Evolutionary conservation across 2,888 invertebrate genomes (phyloP).

Genomic region (Lasioglossum malachurum): DNA sequence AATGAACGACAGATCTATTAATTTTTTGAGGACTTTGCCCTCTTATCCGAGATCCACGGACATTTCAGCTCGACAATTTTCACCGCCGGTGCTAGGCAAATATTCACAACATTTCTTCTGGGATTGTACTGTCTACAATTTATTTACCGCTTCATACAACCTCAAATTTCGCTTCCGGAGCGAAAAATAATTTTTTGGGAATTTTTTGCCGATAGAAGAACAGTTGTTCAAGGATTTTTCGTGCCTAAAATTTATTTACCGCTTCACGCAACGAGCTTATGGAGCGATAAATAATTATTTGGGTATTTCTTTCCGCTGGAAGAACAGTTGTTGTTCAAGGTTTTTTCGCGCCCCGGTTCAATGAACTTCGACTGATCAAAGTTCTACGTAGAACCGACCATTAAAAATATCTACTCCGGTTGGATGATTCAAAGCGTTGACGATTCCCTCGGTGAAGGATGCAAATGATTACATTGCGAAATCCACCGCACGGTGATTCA

Average conservation of each 20-base stretch:
- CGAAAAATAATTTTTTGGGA: no score
- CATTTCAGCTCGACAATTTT: background rate
- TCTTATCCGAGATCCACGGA: background rate
- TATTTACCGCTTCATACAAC: no score
- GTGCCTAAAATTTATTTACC: no score
- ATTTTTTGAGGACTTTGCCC: background rate
- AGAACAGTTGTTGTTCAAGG: background rate
- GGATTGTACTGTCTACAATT: no score
- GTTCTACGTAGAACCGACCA: background rate
- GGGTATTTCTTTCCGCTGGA: background rate
- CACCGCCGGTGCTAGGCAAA: background rate
- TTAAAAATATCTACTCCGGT: slow-evolving; percentile 8
- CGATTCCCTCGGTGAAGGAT: slow-evolving; percentile 12
- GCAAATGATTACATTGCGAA: slow-evolving; percentile 26
- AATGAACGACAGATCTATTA: background rate
- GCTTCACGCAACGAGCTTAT: no score
- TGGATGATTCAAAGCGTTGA: background rate
- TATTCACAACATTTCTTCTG: background rate
- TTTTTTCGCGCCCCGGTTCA: background rate
- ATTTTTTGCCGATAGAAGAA: no score
- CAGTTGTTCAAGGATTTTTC: no score
- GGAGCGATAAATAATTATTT: no score
- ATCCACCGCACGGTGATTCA: slow-evolving; percentile 22
- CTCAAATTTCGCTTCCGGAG: no score
- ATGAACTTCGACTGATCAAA: background rate